These are phyloP conservation scores for Pseudorhombus dupliciocellatus DNA, from an alignment of 2,113 vertebrate genomes.

Conservation along the genomic window DNA sequence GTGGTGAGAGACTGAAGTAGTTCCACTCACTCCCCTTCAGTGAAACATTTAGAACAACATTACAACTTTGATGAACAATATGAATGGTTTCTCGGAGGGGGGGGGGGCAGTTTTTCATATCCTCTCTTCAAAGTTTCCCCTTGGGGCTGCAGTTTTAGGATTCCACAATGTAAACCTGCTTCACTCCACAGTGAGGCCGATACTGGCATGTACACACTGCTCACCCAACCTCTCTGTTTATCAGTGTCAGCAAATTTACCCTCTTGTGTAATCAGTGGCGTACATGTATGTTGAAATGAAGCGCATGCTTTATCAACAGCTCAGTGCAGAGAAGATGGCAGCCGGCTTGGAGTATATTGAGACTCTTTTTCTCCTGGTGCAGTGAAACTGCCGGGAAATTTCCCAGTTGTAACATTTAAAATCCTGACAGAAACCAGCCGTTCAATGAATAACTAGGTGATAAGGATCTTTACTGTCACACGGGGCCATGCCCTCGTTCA, in stretches of 20 bases:
- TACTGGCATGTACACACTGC: neutral
- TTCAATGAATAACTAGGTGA: neutral
- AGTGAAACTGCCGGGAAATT: neutral
- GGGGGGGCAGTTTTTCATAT: slow-evolving; percentile 44
- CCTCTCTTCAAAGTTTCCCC: slow-evolving; percentile 31
- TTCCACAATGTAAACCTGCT: slow-evolving; percentile 25
- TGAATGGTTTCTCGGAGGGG: neutral
- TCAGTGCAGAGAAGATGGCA: neutral
- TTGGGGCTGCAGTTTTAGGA: slow-evolving; percentile 22
- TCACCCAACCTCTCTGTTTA: neutral
- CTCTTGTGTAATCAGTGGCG: neutral
- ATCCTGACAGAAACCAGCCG: neutral
- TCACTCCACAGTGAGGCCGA: neutral
- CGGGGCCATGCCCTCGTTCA: neutral
- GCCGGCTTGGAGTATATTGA: neutral
- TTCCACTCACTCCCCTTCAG: neutral
- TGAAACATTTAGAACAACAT: neutral
- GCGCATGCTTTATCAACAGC: neutral
- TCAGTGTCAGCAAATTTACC: neutral
- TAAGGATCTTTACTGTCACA: slow-evolving; percentile 2
- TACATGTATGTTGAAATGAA: neutral
- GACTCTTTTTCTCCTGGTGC: neutral
- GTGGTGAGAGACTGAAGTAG: neutral
- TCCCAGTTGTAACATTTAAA: neutral
- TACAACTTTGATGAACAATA: neutral